Conservation (phyloP, 2,113 vertebrate genomes). For the Vidua macroura region DNA sequence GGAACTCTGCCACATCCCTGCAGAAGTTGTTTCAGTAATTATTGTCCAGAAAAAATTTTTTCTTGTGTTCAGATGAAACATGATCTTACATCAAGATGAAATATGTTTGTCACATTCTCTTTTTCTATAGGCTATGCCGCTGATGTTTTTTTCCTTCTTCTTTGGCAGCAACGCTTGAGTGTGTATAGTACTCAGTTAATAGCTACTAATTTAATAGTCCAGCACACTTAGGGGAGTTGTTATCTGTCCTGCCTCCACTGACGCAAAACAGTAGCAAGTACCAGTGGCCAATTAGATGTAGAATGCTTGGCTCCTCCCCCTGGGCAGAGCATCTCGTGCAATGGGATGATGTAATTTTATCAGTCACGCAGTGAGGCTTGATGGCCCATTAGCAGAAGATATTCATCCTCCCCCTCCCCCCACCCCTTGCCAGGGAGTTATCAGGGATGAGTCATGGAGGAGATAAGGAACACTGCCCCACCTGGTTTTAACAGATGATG, state of each 20-base stretch:
- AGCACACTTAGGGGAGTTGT: neutral
- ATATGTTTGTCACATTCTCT: neutral
- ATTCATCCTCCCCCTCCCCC: neutral
- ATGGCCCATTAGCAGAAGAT: neutral
- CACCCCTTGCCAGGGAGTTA: neutral
- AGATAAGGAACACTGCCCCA: neutral
- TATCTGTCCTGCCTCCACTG: neutral
- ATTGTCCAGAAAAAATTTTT: neutral
- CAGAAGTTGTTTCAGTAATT: neutral
- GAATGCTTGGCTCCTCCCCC: neutral
- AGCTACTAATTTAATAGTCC: neutral
- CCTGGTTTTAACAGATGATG: neutral
- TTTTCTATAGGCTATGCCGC: neutral
- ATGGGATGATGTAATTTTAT: neutral
- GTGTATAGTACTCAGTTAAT: neutral
- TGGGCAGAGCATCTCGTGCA: neutral
- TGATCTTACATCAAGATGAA: neutral
- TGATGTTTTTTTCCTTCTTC: neutral
- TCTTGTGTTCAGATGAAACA: neutral
- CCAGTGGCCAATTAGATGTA: neutral
- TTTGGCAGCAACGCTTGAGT: neutral
- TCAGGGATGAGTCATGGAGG: neutral
- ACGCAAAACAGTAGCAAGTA: neutral
- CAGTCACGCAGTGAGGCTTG: neutral
- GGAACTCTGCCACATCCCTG: neutral